Conservation (phyloP, 2,888 invertebrate species). For the Priocnemis perturbator region DNA sequence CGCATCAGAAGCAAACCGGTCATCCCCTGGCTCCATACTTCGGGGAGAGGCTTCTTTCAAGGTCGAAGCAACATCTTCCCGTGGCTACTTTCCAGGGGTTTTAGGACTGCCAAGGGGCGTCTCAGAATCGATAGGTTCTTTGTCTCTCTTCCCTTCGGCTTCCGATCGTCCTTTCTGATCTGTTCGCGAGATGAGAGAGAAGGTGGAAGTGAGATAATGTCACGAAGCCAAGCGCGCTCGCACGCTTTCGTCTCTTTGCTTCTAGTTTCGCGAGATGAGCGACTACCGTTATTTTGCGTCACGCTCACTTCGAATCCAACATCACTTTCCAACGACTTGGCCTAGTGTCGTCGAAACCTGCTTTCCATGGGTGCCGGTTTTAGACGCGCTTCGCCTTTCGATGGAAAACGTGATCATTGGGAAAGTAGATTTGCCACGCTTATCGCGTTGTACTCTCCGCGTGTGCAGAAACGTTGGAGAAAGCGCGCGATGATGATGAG, state of each 20-base stretch:
- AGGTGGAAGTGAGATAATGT: conserved; percentile 12
- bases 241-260: not conserved
- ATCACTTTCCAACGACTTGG: conserved; percentile 11
- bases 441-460: no score
- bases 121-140: not conserved
- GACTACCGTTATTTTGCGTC: no score
- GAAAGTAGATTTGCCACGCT: no score
- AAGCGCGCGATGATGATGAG: no score
- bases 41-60: conserved; percentile 44
- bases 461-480: no score
- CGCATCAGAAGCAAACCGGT: conserved; percentile 58
- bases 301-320: not conserved
- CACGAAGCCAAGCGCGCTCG: conserved; percentile 31
- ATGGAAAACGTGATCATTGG: not conserved
- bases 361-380: conserved; percentile 33
- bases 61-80: conserved; percentile 12
- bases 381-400: conserved; percentile 8
- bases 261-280: no score
- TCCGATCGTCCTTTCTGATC: conserved; percentile 8
- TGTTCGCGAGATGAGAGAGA: not conserved
- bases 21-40: conserved; percentile 56
- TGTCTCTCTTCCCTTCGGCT: not conserved
- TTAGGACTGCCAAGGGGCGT: conserved; percentile 2
- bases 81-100: conserved; percentile 18
- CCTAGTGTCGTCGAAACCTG: conserved; percentile 6